phyloP scores from a whole-genome alignment of 2,113 vertebrate species.

The Bufo bufo region DNA sequence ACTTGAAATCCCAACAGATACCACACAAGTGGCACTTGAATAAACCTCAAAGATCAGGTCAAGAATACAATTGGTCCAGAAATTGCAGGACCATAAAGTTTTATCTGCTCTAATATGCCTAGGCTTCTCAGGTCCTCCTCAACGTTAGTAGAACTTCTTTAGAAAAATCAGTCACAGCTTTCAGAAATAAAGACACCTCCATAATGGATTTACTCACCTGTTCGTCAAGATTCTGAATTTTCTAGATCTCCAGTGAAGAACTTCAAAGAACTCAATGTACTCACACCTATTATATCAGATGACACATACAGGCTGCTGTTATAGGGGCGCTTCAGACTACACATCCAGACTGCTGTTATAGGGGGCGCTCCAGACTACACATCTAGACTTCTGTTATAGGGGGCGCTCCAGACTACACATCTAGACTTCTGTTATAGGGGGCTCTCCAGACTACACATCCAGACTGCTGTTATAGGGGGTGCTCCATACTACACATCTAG shows the following conservation, averaged over 20 bases:
- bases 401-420: background rate
- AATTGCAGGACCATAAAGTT: background rate
- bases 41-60: background rate
- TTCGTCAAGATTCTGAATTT: no score
- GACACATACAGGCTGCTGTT: background rate
- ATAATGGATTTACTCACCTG: no score
- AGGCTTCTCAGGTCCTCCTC: no score
- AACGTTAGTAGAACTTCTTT: no score
- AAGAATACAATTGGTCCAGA: background rate
- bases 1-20: background rate
- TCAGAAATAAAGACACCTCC: no score
- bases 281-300: background rate
- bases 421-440: constrained; percentile 14
- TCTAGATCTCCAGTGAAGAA: background rate
- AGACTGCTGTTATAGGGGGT: constrained; percentile 1
- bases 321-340: background rate
- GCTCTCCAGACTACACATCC: background rate
- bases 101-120: no score
- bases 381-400: background rate
- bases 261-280: background rate
- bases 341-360: background rate
- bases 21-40: background rate
- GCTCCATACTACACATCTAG: background rate
- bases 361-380: background rate
- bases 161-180: no score